phyloP scores from a whole-genome alignment of 92 coral and sea anemone species.

The Bergia sp. region DNA sequence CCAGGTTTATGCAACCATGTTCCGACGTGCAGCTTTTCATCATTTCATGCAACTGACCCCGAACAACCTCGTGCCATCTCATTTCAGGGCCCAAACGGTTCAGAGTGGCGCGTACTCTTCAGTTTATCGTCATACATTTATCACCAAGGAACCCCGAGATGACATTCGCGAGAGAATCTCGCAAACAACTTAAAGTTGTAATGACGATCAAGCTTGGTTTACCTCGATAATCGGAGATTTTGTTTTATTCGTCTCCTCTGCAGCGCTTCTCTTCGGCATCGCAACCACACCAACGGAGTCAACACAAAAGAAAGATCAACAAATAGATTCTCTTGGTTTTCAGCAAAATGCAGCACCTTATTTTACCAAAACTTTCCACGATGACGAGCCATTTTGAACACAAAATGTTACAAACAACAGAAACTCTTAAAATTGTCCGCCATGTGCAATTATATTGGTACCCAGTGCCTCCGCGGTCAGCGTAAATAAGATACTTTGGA shows the following conservation, averaged over 20 bases:
- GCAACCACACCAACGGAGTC: neutral
- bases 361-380: neutral
- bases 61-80: no score
- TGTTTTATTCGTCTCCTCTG: neutral
- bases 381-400: neutral
- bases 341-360: neutral
- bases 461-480: slow-evolving; percentile 49
- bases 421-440: slow-evolving; percentile 56
- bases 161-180: neutral
- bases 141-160: neutral
- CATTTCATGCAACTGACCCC: no score
- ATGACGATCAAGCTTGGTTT: neutral
- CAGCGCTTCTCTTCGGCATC: slow-evolving; percentile 39
- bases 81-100: neutral
- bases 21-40: no score
- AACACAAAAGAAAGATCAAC: neutral
- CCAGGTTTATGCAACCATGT: no score
- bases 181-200: neutral
- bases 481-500: no score
- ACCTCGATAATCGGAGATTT: slow-evolving; percentile 23
- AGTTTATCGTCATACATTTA: neutral
- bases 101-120: slow-evolving; percentile 26
- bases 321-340: neutral
- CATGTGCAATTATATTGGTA: slow-evolving; percentile 74
- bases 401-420: neutral